phyloP scores from a whole-genome alignment of 2,113 vertebrate genomes.

The Chloroceryle aenea region DNA sequence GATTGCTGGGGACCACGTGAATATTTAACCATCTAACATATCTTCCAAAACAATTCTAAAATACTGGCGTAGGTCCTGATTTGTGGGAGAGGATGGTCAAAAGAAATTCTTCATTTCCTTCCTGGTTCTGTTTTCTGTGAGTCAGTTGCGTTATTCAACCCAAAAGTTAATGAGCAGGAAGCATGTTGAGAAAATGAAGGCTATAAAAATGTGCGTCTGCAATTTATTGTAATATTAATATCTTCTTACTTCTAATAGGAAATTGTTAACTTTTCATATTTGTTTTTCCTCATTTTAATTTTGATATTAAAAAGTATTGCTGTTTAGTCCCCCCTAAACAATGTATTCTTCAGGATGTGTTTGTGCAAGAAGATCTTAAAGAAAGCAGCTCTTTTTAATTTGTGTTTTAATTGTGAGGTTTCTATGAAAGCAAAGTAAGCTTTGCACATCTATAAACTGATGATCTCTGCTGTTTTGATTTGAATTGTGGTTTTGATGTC shows the following conservation, averaged over 20 bases:
- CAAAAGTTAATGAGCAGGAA: neutral
- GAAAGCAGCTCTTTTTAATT: neutral
- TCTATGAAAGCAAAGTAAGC: conserved; percentile 15
- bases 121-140: neutral
- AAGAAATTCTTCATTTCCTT: neutral
- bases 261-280: neutral
- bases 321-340: neutral
- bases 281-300: neutral
- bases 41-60: neutral
- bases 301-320: neutral
- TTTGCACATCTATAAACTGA: conserved; percentile 54
- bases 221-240: neutral
- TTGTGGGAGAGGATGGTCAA: neutral
- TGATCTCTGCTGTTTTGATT: conserved; percentile 71
- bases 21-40: neutral
- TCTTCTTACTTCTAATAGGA: conserved; percentile 7
- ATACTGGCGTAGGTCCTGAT: neutral
- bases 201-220: neutral
- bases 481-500: conserved; percentile 73
- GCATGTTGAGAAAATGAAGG: neutral
- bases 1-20: accelerated
- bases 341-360: neutral
- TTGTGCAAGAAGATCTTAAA: neutral
- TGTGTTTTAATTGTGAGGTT: conserved; percentile 26
- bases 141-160: neutral